Evolutionary conservation across 1,140 invertebrate genomes (phyloP), one percentile per base, ranked within the genome.

Genomic region (Homalodisca vitripennis): DNA sequence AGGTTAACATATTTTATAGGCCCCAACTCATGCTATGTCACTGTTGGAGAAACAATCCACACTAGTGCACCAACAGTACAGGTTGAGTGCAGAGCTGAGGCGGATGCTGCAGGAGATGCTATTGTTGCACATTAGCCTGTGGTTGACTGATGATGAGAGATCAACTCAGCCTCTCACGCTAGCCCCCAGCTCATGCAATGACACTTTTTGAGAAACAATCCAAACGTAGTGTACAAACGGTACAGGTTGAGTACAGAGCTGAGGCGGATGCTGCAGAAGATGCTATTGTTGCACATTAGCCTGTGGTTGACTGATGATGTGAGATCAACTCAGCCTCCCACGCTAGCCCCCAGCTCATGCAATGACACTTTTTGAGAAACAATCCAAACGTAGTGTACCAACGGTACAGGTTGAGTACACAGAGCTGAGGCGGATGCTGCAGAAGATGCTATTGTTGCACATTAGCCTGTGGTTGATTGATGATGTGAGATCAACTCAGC

Each of bases 91-190:
- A 41, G 34, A 10, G 6, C 6, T 17, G 34, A 41, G 34, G 34
- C 34, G 26, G 14, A 60, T 60, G 26, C 55, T 60, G 55, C 14
- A 60, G 55, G 26, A 51, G 48, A 3, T 51, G 6, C 48, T 3
- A 22, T n/a, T n/a, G n/a, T n/a, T n/a, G n/a, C n/a, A n/a, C n/a
- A n/a, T n/a, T n/a, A n/a, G n/a, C n/a, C 34, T 41, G 48, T n/a
- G 3, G 48, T 20, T 51, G 48, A 51, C 22, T 51, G 48, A 51
- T n/a, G 3, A n/a, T 20, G 14, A n/a, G n/a, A 22, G n/a, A 6
- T 51, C 48, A 22, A n/a, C 48, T 51, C n/a, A n/a, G n/a, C n/a
- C 48, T 51, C 48, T 22, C 48, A 51, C 48, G 48, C 48, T n/a
- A n/a, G 34, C 3, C 3, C 48, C 48, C 14, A 51, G 48, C 17